These are phyloP conservation scores for Stegodyphus mimosarum DNA, from an alignment of 1,140 invertebrate species.

Conservation along the genomic window DNA sequence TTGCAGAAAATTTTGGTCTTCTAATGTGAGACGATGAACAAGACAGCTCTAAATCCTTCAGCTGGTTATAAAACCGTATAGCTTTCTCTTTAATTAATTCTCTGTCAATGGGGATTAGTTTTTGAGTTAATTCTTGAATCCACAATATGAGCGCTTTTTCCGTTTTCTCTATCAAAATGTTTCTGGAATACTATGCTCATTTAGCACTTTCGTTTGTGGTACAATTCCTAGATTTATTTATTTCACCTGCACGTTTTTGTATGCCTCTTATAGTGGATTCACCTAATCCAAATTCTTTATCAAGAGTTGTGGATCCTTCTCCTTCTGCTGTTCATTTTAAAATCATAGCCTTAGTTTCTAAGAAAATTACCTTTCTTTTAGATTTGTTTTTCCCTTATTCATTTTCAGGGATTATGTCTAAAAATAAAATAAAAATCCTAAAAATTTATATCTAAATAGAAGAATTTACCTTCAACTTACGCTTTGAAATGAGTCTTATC, in stretches of 20 bases:
- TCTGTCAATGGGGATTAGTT: slow-evolving; percentile 22
- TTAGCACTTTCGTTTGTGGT: slow-evolving; percentile 36
- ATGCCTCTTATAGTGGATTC: slow-evolving; percentile 44
- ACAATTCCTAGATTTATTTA: slow-evolving; percentile 42
- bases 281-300: slow-evolving; percentile 38
- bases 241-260: slow-evolving; percentile 35
- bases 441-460: too few relatives aligned
- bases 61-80: slow-evolving; percentile 12
- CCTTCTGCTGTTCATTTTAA: slow-evolving; percentile 38
- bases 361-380: slow-evolving; percentile 28
- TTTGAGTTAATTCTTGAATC: slow-evolving; percentile 54
- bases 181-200: slow-evolving; percentile 12
- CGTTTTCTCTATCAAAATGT: slow-evolving; percentile 40
- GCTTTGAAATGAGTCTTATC: too few relatives aligned
- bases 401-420: slow-evolving; percentile 37
- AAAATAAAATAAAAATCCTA: slow-evolving; percentile 23
- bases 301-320: slow-evolving; percentile 48
- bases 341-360: slow-evolving; percentile 38
- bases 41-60: slow-evolving; percentile 24
- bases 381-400: slow-evolving; percentile 38
- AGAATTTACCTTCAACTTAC: too few relatives aligned
- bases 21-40: slow-evolving; percentile 33
- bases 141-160: slow-evolving; percentile 23
- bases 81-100: slow-evolving; percentile 36
- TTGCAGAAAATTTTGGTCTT: slow-evolving; percentile 19